Conservation (phyloP, 2,797 vertebrate species). For the Sternarchorhynchus goeldii region DNA sequence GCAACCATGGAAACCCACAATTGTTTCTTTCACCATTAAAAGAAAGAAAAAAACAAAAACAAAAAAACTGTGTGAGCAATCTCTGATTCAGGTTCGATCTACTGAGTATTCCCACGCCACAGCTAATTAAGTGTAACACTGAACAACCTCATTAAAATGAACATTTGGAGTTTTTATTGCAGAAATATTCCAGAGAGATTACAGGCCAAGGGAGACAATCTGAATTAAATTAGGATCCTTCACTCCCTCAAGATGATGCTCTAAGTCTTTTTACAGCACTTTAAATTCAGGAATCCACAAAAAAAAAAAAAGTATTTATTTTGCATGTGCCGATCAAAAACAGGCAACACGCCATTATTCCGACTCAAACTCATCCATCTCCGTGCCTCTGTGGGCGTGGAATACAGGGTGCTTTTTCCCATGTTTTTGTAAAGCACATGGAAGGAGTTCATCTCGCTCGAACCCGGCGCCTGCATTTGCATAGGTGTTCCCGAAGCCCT, state of each 20-base stretch:
- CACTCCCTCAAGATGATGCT: slow-evolving; percentile 16
- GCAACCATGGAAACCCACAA: slow-evolving; percentile 63
- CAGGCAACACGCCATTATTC: background rate
- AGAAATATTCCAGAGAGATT: slow-evolving; percentile 42
- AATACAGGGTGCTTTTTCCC: background rate
- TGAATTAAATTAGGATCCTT: slow-evolving; percentile 41
- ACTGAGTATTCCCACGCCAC: background rate
- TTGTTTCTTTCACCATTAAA: background rate
- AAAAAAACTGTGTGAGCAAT: background rate
- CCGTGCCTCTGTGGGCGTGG: background rate
- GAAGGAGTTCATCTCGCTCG: background rate
- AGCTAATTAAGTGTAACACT: slow-evolving; percentile 37
- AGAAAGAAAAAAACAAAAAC: slow-evolving; percentile 16
- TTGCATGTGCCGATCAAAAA: background rate
- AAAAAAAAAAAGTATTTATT: slow-evolving; percentile 4
- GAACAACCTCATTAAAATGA: slow-evolving; percentile 12
- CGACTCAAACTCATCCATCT: slow-evolving; percentile 3
- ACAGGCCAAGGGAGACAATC: slow-evolving; percentile 37
- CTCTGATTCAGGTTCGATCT: slow-evolving; percentile 1
- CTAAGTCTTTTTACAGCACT: slow-evolving; percentile 1
- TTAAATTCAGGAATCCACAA: slow-evolving; percentile 22
- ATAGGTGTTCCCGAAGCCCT: background rate
- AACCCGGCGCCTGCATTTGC: background rate
- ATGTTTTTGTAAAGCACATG: slow-evolving; percentile 12
- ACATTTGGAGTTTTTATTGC: slow-evolving; percentile 37